phyloP scores from a whole-genome alignment of 1,140 invertebrate genomes.

The Acromyrmex echinatior region DNA sequence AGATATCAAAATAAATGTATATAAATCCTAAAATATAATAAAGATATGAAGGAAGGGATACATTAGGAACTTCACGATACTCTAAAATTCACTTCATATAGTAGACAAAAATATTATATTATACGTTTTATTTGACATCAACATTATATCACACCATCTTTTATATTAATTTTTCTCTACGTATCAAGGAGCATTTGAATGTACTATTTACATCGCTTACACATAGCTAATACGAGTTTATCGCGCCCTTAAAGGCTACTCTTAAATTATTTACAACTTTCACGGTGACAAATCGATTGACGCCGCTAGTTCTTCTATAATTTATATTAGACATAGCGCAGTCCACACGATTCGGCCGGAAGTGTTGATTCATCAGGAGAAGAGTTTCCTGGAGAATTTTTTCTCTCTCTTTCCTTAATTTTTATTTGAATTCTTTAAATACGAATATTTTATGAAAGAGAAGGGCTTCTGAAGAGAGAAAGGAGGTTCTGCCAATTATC shows the following conservation, averaged over 20 bases:
- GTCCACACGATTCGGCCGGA: constrained; percentile 7
- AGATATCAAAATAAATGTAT: neutral
- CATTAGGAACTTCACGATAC: constrained; percentile 31
- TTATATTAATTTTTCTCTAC: constrained; percentile 30
- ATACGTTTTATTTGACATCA: constrained; percentile 75
- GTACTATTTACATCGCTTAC: constrained; percentile 83
- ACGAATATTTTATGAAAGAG: constrained; percentile 13
- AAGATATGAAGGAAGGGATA: neutral
- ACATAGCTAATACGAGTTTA: constrained; percentile 43
- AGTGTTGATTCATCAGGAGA: constrained; percentile 21
- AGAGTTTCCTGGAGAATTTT: constrained; percentile 32
- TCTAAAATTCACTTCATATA: constrained; percentile 8
- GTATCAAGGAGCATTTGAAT: constrained; percentile 64
- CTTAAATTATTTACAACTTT: constrained; percentile 71
- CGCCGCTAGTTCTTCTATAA: constrained; percentile 21
- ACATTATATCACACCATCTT: constrained; percentile 43
- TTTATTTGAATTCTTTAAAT: constrained; percentile 21
- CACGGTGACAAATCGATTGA: constrained; percentile 28
- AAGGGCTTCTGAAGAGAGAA: constrained; percentile 30
- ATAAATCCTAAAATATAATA: constrained; percentile 8
- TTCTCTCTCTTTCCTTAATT: neutral
- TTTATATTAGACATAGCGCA: constrained; percentile 30
- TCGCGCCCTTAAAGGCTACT: constrained; percentile 12
- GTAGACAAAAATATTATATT: constrained; percentile 64
- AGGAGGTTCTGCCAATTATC: constrained; percentile 64